phyloP scores from a whole-genome alignment of 1,140 invertebrate species.

The Psix sp. region DNA sequence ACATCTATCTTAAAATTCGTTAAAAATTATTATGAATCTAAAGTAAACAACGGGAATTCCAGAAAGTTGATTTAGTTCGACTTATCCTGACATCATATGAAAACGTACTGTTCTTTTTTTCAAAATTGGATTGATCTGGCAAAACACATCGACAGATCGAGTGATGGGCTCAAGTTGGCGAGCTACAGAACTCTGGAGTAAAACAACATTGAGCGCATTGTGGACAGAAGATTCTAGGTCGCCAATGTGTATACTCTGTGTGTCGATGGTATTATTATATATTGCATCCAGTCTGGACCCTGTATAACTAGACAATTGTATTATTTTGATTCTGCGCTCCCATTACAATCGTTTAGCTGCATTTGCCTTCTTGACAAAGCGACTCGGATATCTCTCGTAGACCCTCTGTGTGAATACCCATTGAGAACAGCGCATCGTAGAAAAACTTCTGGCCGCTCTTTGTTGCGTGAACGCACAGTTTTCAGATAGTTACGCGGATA shows the following conservation, averaged over 20 bases:
- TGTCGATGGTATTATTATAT: slow-evolving; percentile 28
- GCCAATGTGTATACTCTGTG: not conserved
- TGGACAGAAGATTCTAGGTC: slow-evolving; percentile 19
- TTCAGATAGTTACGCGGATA: slow-evolving; percentile 72
- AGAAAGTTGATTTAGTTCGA: slow-evolving; percentile 6
- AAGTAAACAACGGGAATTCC: no score
- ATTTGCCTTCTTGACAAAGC: slow-evolving; percentile 77
- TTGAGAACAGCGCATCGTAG: slow-evolving; percentile 28
- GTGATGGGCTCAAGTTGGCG: slow-evolving; percentile 12
- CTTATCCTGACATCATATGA: not conserved
- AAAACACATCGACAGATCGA: slow-evolving; percentile 21
- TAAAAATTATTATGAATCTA: no score
- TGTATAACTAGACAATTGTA: slow-evolving; percentile 67
- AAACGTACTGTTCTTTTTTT: slow-evolving; percentile 10
- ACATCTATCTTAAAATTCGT: no score
- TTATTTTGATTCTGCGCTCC: slow-evolving; percentile 70
- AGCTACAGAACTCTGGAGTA: slow-evolving; percentile 34
- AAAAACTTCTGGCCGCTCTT: slow-evolving; percentile 36
- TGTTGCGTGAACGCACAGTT: slow-evolving; percentile 45
- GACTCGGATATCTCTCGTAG: slow-evolving; percentile 66
- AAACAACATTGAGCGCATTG: slow-evolving; percentile 54
- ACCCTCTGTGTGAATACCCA: slow-evolving; percentile 28
- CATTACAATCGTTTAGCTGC: slow-evolving; percentile 72
- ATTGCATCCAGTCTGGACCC: slow-evolving; percentile 18
- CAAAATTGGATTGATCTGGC: not conserved